phyloP scores from a whole-genome alignment of 2,113 vertebrate species.

The Oenanthe melanoleuca region DNA sequence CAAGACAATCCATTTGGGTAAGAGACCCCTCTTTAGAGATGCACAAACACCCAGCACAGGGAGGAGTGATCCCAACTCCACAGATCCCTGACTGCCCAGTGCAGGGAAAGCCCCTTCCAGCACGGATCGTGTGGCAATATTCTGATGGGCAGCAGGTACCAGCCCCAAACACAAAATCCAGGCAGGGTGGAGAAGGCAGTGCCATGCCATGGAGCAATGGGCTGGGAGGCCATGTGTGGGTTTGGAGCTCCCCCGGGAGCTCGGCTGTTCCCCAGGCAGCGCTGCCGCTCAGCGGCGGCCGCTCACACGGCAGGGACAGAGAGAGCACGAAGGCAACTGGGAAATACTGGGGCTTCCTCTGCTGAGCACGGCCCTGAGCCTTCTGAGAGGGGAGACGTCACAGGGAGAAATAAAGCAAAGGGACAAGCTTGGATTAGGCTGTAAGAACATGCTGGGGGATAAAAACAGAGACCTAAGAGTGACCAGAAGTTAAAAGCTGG shows the following conservation, averaged over 20 bases:
- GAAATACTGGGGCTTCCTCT: not conserved
- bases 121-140: accelerated
- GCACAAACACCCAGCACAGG: not conserved
- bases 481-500: not conserved
- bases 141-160: accelerated
- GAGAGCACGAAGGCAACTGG: not conserved
- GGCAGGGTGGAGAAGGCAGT: accelerated
- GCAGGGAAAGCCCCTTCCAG: not conserved
- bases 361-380: not conserved
- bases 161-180: not conserved
- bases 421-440: not conserved
- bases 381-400: not conserved
- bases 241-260: not conserved
- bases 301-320: not conserved
- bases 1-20: not conserved
- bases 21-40: not conserved
- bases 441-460: not conserved
- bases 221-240: accelerated
- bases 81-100: not conserved
- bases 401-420: not conserved
- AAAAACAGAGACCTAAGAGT: not conserved
- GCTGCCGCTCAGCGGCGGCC: slow-evolving; percentile 61
- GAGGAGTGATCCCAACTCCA: not conserved
- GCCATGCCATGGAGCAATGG: accelerated
- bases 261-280: slow-evolving; percentile 13